Conservation (phyloP, 2,888 invertebrate genomes). For the Athalia circularis region DNA sequence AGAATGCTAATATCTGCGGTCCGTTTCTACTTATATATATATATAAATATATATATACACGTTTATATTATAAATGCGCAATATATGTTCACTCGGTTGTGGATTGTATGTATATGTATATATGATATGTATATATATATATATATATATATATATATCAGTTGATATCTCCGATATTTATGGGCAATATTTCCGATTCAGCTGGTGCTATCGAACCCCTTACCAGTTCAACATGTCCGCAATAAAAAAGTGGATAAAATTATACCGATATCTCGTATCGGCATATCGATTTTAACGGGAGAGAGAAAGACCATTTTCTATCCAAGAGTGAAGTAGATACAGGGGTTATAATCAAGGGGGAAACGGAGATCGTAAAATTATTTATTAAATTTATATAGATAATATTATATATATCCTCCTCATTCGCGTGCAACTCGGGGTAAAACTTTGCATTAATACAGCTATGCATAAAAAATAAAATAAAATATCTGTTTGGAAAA, state of each 20-base stretch:
- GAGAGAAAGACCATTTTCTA: background rate
- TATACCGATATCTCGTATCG: constrained; percentile 71
- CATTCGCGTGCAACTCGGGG: too few species aligned
- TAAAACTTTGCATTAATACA: too few species aligned
- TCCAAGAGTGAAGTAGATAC: too few species aligned
- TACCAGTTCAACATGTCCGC: constrained; percentile 73
- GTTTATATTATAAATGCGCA: background rate
- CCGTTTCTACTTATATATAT: background rate
- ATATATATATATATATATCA: constrained; percentile 51
- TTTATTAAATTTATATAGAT: constrained; percentile 10
- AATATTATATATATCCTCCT: too few species aligned
- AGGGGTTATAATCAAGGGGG: too few species aligned
- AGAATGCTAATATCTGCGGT: too few species aligned
- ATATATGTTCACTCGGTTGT: too few species aligned
- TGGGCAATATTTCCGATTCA: constrained; percentile 74
- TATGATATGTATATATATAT: constrained; percentile 8
- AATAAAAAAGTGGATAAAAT: constrained; percentile 73
- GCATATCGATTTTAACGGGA: constrained; percentile 45
- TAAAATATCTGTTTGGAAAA: background rate
- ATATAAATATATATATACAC: background rate
- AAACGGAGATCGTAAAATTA: constrained; percentile 17
- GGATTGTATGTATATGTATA: background rate
- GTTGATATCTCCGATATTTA: constrained; percentile 72
- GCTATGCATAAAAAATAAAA: too few species aligned
- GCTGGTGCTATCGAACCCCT: constrained; percentile 73